These are phyloP conservation scores for Trissolcus basalis DNA, from an alignment of 1,140 invertebrate genomes.

Conservation along the genomic window DNA sequence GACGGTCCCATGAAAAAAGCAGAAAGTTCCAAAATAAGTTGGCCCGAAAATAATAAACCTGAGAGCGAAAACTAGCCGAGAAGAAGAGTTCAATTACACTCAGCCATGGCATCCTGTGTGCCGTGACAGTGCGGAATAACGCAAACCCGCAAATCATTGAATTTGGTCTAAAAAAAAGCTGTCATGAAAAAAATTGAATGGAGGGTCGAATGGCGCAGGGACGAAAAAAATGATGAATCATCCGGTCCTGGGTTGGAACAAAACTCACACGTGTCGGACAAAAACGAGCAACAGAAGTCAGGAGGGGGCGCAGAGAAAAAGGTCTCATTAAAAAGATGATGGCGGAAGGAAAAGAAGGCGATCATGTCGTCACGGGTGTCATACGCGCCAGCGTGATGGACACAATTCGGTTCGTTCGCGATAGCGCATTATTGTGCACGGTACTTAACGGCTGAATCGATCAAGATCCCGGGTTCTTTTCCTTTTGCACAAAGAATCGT, in stretches of 20 bases:
- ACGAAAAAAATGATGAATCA: conserved; percentile 25
- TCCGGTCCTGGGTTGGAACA: neutral
- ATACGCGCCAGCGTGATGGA: conserved; percentile 28
- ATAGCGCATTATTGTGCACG: conserved; percentile 47
- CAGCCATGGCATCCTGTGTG: neutral
- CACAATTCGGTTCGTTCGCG: conserved; percentile 53
- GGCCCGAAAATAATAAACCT: conserved; percentile 29
- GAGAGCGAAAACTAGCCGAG: conserved; percentile 4
- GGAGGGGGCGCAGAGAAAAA: conserved; percentile 13
- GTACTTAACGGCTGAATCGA: conserved; percentile 58
- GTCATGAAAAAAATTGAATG: conserved; percentile 28
- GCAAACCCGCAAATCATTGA: conserved; percentile 47
- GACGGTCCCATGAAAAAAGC: conserved; percentile 28
- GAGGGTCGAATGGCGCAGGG: neutral
- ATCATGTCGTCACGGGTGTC: conserved; percentile 32
- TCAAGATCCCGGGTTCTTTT: conserved; percentile 43
- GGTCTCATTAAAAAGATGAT: conserved; percentile 33
- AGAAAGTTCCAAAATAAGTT: conserved; percentile 37
- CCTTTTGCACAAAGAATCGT: conserved; percentile 50
- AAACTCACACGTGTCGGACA: conserved; percentile 26
- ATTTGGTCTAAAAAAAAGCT: conserved; percentile 39
- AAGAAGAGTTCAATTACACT: conserved; percentile 53
- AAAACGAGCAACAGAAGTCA: neutral
- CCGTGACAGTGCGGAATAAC: conserved; percentile 28
- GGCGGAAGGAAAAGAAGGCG: conserved; percentile 26